A percentile compares a stretch with the other conserved stretches of the same genome.
These are phyloP conservation scores for Rhyacophila brunnea DNA, from an alignment of 1,140 invertebrate genomes.

Conservation along the genomic window DNA sequence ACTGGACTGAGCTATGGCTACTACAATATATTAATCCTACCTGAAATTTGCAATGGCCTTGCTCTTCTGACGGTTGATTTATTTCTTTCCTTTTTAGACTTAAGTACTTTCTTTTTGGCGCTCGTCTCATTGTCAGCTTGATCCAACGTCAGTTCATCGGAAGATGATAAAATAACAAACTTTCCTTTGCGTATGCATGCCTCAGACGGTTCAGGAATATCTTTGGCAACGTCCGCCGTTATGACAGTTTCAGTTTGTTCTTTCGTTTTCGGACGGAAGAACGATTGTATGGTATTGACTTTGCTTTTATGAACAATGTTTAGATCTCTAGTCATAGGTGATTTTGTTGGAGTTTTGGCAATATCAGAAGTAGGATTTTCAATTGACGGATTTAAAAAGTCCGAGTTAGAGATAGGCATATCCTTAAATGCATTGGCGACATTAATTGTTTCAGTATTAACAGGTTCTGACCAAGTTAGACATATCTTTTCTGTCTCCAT, in stretches of 20 bases:
- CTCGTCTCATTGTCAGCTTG: conserved; percentile 1
- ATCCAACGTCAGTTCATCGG: conserved; percentile 13
- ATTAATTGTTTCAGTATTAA: conserved; percentile 14
- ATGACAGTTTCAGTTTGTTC: neutral
- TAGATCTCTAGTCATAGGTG: no score
- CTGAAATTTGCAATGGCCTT: conserved; percentile 26
- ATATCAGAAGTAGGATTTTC: no score
- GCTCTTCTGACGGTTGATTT: conserved; percentile 14
- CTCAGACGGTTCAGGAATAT: neutral
- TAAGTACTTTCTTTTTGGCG: conserved; percentile 24
- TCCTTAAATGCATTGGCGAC: no score
- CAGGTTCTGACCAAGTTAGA: conserved; percentile 11
- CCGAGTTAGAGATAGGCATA: no score
- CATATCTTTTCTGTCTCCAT: conserved; percentile 14
- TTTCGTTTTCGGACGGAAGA: conserved; percentile 6
- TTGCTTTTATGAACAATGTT: no score
- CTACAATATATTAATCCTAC: no score
- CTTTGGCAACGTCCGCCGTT: neutral
- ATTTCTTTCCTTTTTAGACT: conserved; percentile 25
- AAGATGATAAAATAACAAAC: conserved; percentile 22
- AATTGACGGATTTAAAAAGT: no score
- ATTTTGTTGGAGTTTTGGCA: no score
- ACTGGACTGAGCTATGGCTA: no score
- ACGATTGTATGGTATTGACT: neutral
- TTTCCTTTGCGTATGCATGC: conserved; percentile 1